Percentiles rank a stretch among this genome's conserved stretches.
Conservation (phyloP, 2,888 invertebrate genomes). For the Drosophila tripunctata region DNA sequence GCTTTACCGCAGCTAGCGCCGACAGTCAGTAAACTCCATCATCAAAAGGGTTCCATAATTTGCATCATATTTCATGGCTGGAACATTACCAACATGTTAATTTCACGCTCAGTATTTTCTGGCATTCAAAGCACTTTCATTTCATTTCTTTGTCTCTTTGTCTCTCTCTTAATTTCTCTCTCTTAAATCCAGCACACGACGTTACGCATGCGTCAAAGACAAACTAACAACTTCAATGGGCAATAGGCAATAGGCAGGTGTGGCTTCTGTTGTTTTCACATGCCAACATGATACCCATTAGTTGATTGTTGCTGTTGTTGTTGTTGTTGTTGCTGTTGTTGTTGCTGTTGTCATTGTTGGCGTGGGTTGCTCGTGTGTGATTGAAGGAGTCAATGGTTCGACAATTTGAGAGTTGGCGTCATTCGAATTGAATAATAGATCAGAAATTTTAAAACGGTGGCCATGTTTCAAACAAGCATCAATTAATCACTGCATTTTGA, state of each 20-base stretch:
- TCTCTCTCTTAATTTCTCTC: neutral
- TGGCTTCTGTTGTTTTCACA: slow-evolving; percentile 46
- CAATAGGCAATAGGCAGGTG: slow-evolving; percentile 27
- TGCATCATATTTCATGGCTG: slow-evolving; percentile 40
- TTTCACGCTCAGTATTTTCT: slow-evolving; percentile 49
- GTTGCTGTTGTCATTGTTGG: neutral
- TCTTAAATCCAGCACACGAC: slow-evolving; percentile 16
- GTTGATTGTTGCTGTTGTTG: slow-evolving; percentile 3
- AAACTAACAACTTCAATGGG: slow-evolving; percentile 2
- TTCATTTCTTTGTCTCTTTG: slow-evolving; percentile 14
- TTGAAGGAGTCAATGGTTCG: slow-evolving; percentile 56
- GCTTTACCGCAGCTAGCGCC: slow-evolving; percentile 24
- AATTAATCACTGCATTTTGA: slow-evolving; percentile 39
- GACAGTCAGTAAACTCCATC: slow-evolving; percentile 53
- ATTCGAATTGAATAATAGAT: slow-evolving; percentile 20
- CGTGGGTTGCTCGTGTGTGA: slow-evolving; percentile 22
- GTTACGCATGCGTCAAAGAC: slow-evolving; percentile 60
- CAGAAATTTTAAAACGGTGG: slow-evolving; percentile 28
- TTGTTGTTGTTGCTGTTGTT: neutral
- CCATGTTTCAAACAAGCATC: slow-evolving; percentile 15
- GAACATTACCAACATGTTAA: slow-evolving; percentile 55
- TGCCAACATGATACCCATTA: slow-evolving; percentile 54
- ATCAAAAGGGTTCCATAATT: slow-evolving; percentile 47
- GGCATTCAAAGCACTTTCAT: slow-evolving; percentile 70
- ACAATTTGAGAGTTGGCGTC: slow-evolving; percentile 41